Percentiles rank a stretch among this genome's conserved stretches.
phyloP scores from a whole-genome alignment of 2,888 invertebrate genomes.

The Platycnemis pennipes region DNA sequence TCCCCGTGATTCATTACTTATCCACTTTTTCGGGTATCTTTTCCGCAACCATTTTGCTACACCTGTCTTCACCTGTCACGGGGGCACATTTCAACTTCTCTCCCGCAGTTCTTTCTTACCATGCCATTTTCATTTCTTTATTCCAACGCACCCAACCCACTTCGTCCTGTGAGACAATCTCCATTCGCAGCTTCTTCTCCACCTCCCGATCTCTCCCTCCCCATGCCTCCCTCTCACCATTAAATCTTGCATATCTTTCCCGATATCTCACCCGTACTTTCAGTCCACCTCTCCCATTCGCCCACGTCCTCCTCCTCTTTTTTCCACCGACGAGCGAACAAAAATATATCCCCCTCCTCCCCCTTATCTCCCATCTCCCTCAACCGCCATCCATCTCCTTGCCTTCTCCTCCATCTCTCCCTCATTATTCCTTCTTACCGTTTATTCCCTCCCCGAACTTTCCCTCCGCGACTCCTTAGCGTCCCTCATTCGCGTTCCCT shows the following conservation, averaged over 20 bases:
- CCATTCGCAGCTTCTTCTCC: neutral
- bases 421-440: constrained; percentile 23
- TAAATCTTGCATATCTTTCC: constrained; percentile 4
- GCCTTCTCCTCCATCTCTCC: neutral
- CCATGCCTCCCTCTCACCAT: neutral
- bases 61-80: constrained; percentile 11
- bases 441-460: neutral
- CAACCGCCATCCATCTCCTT: neutral
- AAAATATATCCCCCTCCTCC: neutral
- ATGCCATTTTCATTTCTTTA: constrained; percentile 14
- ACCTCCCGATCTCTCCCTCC: neutral
- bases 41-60: neutral
- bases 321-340: neutral
- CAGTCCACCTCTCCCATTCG: neutral
- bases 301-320: neutral
- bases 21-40: neutral
- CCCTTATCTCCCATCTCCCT: neutral
- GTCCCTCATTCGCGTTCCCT: neutral
- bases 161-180: neutral
- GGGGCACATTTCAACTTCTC: neutral
- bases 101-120: neutral
- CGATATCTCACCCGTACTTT: constrained; percentile 3
- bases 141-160: neutral
- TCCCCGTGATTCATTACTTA: neutral
- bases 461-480: neutral